Evolutionary conservation across 2,888 invertebrate genomes (phyloP).

Genomic region (Chromoteleia sp.): DNA sequence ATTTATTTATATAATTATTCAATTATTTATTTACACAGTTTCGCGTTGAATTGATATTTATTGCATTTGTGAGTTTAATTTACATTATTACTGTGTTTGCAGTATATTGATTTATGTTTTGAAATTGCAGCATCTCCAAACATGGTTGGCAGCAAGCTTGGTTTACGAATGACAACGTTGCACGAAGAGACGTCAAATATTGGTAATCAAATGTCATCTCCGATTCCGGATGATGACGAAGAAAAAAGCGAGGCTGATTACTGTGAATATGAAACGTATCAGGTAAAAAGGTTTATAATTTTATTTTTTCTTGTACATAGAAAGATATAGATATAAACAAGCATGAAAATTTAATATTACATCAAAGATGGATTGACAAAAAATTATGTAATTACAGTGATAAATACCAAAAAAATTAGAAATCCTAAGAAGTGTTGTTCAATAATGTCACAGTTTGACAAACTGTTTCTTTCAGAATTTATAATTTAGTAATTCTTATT

Average conservation of each 20-base stretch:
- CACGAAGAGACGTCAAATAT: constrained; percentile 90
- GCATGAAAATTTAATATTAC: too few relatives aligned
- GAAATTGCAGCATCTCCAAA: constrained; percentile 91
- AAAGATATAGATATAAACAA: too few relatives aligned
- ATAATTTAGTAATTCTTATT: too few relatives aligned
- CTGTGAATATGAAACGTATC: constrained; percentile 81
- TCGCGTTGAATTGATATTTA: constrained; percentile 15
- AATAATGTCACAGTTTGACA: too few relatives aligned
- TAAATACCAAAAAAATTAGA: too few relatives aligned
- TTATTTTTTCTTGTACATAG: too few relatives aligned
- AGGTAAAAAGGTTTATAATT: too few relatives aligned
- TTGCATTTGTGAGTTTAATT: not conserved
- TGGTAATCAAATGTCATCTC: constrained; percentile 79
- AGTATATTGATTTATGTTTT: constrained; percentile 30
- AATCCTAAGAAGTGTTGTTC: too few relatives aligned
- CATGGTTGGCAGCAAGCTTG: constrained; percentile 90
- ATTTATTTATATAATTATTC: not conserved
- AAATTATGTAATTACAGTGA: too few relatives aligned
- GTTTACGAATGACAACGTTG: constrained; percentile 95
- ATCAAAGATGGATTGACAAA: too few relatives aligned
- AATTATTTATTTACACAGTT: not conserved
- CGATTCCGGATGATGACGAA: constrained; percentile 80
- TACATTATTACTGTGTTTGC: not conserved
- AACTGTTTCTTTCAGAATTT: too few relatives aligned
- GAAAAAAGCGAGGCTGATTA: constrained; percentile 82